phyloP scores from a whole-genome alignment of 2,113 vertebrate genomes.

The Ciconia boyciana region DNA sequence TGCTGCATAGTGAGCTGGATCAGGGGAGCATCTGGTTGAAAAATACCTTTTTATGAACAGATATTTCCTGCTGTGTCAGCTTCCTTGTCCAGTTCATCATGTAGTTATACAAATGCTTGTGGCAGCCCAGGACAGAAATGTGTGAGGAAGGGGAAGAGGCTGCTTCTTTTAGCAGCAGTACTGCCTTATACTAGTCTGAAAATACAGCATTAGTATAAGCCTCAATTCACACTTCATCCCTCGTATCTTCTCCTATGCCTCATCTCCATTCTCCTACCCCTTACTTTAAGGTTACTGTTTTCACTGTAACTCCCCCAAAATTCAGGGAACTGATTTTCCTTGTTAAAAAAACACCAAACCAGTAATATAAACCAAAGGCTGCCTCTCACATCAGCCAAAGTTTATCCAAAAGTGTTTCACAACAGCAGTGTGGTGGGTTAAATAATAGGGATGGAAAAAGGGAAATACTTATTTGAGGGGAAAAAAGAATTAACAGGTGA shows the following conservation, averaged over 20 bases:
- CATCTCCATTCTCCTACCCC: neutral
- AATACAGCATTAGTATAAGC: neutral
- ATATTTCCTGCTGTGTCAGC: neutral
- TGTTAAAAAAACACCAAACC: neutral
- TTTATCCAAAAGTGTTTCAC: neutral
- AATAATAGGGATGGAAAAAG: neutral
- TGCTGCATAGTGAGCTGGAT: neutral
- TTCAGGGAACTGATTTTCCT: neutral
- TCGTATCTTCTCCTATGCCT: neutral
- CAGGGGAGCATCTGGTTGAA: neutral
- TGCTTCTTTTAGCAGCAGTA: neutral
- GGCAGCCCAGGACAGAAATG: neutral
- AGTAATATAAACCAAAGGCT: neutral
- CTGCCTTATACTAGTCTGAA: neutral
- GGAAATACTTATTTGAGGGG: neutral
- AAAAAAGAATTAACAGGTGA: neutral
- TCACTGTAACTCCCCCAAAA: neutral
- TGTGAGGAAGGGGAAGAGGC: neutral
- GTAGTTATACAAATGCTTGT: neutral
- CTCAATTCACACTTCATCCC: neutral
- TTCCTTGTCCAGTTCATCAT: neutral
- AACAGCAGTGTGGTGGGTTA: neutral
- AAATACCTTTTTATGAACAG: neutral
- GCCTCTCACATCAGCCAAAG: neutral
- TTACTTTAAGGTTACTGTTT: neutral